phyloP scores from a whole-genome alignment of 2,888 invertebrate genomes.

The Drosophila quinaria region DNA sequence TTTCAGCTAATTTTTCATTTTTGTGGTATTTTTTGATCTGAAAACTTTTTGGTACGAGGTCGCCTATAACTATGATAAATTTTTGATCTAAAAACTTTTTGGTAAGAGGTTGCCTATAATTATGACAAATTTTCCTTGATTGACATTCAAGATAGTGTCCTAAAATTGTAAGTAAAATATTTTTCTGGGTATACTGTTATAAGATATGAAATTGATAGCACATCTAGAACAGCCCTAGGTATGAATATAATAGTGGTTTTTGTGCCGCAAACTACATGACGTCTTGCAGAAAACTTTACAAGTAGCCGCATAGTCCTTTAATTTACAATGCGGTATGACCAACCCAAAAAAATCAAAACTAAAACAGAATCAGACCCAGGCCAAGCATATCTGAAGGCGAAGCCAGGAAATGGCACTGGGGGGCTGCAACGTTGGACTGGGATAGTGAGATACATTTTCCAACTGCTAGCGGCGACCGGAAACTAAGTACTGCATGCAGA shows the following conservation, averaged over 20 bases:
- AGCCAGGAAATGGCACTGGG: constrained; percentile 60
- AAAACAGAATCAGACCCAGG: constrained; percentile 27
- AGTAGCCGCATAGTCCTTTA: not conserved
- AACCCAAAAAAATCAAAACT: not conserved
- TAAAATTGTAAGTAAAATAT: too few species aligned
- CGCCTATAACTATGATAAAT: too few species aligned
- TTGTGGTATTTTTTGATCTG: too few species aligned
- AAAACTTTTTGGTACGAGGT: too few species aligned
- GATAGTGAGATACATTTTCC: not conserved
- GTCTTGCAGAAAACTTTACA: not conserved
- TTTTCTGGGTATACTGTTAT: not conserved
- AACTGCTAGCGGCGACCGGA: constrained; percentile 70
- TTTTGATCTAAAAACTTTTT: too few species aligned
- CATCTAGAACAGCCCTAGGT: not conserved
- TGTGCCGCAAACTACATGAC: not conserved
- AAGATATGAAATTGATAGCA: not conserved
- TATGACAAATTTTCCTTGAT: too few species aligned
- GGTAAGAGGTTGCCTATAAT: too few species aligned
- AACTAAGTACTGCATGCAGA: constrained; percentile 65
- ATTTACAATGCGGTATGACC: not conserved
- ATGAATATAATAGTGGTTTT: not conserved
- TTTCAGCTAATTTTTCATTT: too few species aligned
- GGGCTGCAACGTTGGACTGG: not conserved
- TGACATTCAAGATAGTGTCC: too few species aligned
- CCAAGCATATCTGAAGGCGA: constrained; percentile 61